Evolutionary conservation across 2,113 vertebrate species (phyloP).

Genomic region (Rana temporaria): DNA sequence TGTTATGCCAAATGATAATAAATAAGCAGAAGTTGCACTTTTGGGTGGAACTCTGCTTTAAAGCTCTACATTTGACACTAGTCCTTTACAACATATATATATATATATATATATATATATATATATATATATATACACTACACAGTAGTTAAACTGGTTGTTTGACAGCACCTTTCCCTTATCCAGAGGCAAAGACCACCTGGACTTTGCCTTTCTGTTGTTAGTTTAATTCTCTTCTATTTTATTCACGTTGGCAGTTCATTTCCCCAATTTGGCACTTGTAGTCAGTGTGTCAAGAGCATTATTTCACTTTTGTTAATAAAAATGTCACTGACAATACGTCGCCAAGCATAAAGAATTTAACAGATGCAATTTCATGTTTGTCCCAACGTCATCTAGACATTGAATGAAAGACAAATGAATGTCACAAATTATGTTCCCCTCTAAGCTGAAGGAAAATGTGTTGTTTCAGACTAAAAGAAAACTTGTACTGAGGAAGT

Average conservation of each 20-base stretch:
- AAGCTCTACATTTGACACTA: no score
- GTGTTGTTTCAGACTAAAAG: neutral
- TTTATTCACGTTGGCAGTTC: slow-evolving; percentile 39
- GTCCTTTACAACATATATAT: no score
- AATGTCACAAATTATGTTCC: slow-evolving; percentile 10
- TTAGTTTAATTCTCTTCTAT: slow-evolving; percentile 25
- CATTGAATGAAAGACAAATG: slow-evolving; percentile 12
- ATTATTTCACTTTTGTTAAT: slow-evolving; percentile 34
- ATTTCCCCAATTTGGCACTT: slow-evolving; percentile 34
- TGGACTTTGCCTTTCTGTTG: neutral
- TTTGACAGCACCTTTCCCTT: neutral
- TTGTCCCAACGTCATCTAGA: neutral
- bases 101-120: no score
- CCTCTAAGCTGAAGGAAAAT: neutral
- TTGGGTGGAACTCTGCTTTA: no score
- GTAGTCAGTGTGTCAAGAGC: slow-evolving; percentile 5
- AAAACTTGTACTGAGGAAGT: no score
- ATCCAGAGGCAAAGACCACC: neutral
- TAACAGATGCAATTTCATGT: neutral
- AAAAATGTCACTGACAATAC: slow-evolving; percentile 38
- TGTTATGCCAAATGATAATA: no score
- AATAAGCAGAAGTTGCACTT: no score
- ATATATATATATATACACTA: no score
- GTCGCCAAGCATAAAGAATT: slow-evolving; percentile 16
- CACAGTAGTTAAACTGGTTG: no score